Evolutionary conservation across 2,113 vertebrate species (phyloP).

Genomic region (Picathartes gymnocephalus): DNA sequence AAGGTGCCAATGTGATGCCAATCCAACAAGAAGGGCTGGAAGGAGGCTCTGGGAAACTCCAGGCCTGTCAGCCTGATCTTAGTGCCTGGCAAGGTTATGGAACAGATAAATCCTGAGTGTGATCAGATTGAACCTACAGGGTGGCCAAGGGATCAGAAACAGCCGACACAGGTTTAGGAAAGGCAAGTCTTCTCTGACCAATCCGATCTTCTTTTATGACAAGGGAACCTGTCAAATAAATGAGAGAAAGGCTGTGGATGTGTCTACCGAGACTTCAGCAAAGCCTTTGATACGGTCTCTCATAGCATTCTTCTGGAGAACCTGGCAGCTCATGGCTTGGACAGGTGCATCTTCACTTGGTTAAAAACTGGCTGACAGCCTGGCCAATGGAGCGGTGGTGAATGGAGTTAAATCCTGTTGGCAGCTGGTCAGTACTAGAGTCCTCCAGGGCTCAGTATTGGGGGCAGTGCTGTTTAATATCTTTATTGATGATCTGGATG

Average conservation of each 20-base stretch:
- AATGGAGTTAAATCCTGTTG: background rate
- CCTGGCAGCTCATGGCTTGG: background rate
- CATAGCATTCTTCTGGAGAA: background rate
- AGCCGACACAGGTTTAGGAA: background rate
- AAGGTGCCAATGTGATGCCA: background rate
- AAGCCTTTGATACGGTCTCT: background rate
- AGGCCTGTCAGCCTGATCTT: background rate
- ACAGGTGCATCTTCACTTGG: background rate
- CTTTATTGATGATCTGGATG: background rate
- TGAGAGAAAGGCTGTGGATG: background rate
- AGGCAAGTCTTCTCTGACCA: background rate
- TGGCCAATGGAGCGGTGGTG: background rate
- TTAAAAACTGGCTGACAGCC: background rate
- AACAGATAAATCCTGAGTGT: background rate
- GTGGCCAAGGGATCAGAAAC: background rate
- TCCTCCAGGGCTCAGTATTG: background rate
- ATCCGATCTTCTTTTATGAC: background rate
- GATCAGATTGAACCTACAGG: rapidly evolving
- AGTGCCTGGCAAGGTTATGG: background rate
- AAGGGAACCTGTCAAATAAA: background rate
- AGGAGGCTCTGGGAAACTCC: background rate
- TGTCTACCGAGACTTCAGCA: background rate
- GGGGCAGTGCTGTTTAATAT: background rate
- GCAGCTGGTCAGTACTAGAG: background rate
- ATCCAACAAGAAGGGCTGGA: background rate